Evolutionary conservation across 2,888 invertebrate genomes (phyloP).

Genomic region (Clitarchus hookeri): DNA sequence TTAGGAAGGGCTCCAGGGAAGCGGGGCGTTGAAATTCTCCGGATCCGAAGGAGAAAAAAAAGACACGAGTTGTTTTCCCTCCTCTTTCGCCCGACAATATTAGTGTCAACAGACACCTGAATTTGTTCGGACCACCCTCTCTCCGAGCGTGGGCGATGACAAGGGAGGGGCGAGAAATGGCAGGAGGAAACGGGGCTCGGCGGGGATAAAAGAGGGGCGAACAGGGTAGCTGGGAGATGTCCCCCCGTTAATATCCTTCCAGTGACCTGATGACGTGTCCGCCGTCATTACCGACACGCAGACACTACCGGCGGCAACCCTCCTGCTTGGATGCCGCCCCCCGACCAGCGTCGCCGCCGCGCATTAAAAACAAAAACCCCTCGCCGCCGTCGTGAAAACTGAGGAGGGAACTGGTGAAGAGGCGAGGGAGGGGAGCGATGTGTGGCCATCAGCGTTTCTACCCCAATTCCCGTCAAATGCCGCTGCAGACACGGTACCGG

Average conservation of each 20-base stretch:
- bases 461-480: not conserved
- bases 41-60: not conserved
- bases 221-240: not conserved
- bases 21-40: not conserved
- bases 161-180: not conserved
- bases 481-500: not conserved
- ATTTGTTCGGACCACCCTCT: not conserved
- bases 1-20: not conserved
- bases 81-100: not conserved
- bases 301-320: not conserved
- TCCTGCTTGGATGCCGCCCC: not conserved
- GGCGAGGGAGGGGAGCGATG: not conserved
- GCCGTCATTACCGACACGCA: not conserved
- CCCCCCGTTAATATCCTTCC: not conserved
- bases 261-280: slow-evolving; percentile 6
- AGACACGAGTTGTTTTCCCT: not conserved
- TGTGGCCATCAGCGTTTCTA: not conserved
- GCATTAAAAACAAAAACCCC: not conserved
- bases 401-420: not conserved
- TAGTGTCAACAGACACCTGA: slow-evolving; percentile 14
- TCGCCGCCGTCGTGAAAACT: not conserved
- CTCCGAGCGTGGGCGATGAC: not conserved
- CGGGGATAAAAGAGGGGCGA: not conserved
- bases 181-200: not conserved
- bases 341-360: not conserved